Percentiles rank a stretch among this genome's conserved stretches.
These are phyloP conservation scores for Acanthochromis polyacanthus DNA, from an alignment of 2,113 vertebrate genomes.

Conservation along the genomic window DNA sequence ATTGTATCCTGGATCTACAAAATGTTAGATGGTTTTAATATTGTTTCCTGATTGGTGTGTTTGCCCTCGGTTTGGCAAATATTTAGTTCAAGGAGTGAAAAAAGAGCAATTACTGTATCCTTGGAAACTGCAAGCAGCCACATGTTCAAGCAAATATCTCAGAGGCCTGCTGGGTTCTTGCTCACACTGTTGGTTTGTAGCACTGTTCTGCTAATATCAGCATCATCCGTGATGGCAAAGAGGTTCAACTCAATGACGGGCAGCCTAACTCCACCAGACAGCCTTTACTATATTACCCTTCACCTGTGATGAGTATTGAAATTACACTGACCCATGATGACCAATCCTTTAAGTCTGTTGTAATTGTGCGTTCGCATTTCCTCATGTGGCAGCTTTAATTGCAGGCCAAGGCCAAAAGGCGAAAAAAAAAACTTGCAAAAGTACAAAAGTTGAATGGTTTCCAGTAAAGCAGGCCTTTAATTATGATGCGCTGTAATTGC, in stretches of 20 bases:
- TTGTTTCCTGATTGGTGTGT: no score
- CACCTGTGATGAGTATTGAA: slow-evolving; percentile 67
- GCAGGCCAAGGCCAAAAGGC: slow-evolving; percentile 12
- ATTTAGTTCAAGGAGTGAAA: neutral
- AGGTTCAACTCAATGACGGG: slow-evolving; percentile 57
- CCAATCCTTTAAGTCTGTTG: slow-evolving; percentile 60
- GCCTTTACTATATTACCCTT: slow-evolving; percentile 48
- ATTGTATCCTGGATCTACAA: no score
- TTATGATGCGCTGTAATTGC: slow-evolving; percentile 80
- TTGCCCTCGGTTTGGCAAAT: no score
- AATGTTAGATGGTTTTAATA: no score
- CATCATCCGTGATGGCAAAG: slow-evolving; percentile 40
- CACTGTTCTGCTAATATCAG: slow-evolving; percentile 28
- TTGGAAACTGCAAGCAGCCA: neutral
- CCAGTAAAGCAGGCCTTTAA: slow-evolving; percentile 70
- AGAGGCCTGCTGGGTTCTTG: slow-evolving; percentile 10
- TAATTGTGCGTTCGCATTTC: slow-evolving; percentile 69
- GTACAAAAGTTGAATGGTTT: slow-evolving; percentile 74
- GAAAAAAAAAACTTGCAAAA: slow-evolving; percentile 22
- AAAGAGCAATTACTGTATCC: neutral
- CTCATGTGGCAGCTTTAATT: slow-evolving; percentile 77
- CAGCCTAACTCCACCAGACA: slow-evolving; percentile 61
- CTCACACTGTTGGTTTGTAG: neutral
- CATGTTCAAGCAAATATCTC: slow-evolving; percentile 7
- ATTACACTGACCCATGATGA: slow-evolving; percentile 65